Percentiles rank a stretch among this genome's conserved stretches.
Conservation (phyloP, 2,888 invertebrate genomes). For the Amorpha juglandis region DNA sequence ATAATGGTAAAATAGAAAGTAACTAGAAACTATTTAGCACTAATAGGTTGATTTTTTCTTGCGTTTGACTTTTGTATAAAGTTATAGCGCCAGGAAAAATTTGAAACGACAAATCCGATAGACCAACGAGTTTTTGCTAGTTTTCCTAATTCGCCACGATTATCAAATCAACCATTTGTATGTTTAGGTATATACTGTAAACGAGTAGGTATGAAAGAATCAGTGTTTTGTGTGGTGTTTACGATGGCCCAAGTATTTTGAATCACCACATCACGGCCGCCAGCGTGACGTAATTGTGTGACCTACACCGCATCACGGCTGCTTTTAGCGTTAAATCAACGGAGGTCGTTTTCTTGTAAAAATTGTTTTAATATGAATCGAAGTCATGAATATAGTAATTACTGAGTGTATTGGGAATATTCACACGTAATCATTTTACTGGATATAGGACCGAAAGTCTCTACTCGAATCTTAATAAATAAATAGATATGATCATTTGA, state of each 20-base stretch:
- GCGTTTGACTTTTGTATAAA: too few species aligned
- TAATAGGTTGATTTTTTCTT: too few species aligned
- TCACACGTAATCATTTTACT: neutral
- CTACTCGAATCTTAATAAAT: too few species aligned
- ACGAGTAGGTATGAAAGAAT: conserved; percentile 1
- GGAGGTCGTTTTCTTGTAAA: conserved; percentile 18
- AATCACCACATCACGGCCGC: conserved; percentile 55
- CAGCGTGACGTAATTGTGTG: conserved; percentile 72
- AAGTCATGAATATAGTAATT: neutral
- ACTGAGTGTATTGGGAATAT: neutral
- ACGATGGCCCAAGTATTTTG: conserved; percentile 44
- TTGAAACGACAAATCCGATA: too few species aligned
- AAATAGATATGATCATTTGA: neutral
- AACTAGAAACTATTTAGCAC: too few species aligned
- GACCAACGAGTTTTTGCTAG: too few species aligned
- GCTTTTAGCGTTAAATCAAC: conserved; percentile 16
- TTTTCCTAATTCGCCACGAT: too few species aligned
- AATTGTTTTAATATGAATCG: neutral
- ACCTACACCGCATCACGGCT: conserved; percentile 51
- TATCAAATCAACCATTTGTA: neutral
- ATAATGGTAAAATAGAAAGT: too few species aligned
- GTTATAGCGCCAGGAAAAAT: too few species aligned
- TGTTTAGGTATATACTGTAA: neutral
- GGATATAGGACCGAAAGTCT: neutral
- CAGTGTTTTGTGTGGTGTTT: neutral